These are phyloP conservation scores for Heteromurus nitidus DNA, from an alignment of 2,888 invertebrate genomes.

Conservation along the genomic window DNA sequence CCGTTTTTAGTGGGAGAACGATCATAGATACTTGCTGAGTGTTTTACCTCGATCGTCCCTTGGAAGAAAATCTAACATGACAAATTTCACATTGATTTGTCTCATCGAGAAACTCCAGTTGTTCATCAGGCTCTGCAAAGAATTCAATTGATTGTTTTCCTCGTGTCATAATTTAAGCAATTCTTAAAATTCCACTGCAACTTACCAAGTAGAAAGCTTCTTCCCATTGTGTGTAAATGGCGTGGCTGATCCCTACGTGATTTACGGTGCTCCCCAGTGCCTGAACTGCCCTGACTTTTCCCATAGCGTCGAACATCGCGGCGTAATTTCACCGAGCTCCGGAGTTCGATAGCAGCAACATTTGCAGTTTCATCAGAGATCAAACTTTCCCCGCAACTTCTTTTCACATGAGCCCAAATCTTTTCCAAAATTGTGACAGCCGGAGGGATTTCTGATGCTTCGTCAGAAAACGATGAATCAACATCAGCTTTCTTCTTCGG, in stretches of 20 bases:
- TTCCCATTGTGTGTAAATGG: conserved; percentile 69
- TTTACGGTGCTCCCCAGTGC: conserved; percentile 30
- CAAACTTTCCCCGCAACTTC: conserved; percentile 65
- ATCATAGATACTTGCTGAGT: neutral
- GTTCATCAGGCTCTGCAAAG: conserved; percentile 72
- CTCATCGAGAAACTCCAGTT: conserved; percentile 74
- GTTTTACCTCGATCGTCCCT: conserved; percentile 55
- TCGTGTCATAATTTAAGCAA: too few relatives aligned
- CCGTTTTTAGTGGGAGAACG: too few relatives aligned
- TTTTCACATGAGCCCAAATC: conserved; percentile 71
- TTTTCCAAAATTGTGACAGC: conserved; percentile 71
- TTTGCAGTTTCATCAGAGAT: conserved; percentile 56
- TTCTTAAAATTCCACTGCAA: conserved; percentile 16
- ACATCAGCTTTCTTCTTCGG: conserved; percentile 47
- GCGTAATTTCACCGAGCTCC: conserved; percentile 59
- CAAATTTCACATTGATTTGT: conserved; percentile 73
- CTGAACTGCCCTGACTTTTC: conserved; percentile 46
- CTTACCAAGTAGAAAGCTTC: conserved; percentile 69
- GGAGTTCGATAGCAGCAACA: conserved; percentile 31
- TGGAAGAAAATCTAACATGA: conserved; percentile 62
- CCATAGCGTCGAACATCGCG: conserved; percentile 52
- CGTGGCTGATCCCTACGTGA: conserved; percentile 67
- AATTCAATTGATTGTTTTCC: conserved; percentile 3
- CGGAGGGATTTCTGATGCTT: conserved; percentile 66
- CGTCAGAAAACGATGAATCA: conserved; percentile 24